Conservation (phyloP, 30 jellyfish, hydroid and myxozoan genomes). For the Mastigias papua region DNA sequence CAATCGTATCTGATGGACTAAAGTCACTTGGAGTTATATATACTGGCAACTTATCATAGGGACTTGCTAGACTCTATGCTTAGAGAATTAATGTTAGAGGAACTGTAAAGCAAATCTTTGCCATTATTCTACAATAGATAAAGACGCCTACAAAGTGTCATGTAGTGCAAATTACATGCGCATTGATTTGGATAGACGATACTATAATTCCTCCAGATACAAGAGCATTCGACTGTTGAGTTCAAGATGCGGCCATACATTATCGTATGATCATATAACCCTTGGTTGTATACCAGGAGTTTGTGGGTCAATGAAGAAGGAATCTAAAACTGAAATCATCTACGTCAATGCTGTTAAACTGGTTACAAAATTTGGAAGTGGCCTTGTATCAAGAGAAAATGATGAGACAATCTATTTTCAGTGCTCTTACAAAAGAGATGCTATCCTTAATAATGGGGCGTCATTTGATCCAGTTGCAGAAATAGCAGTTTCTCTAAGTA, state of each 20-base stretch:
- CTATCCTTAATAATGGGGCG: neutral
- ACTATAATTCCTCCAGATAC: conserved; percentile 6
- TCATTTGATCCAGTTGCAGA: neutral
- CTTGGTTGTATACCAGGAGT: conserved; percentile 4
- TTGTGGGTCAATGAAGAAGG: neutral
- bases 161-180: conserved; percentile 20
- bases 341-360: conserved; percentile 5
- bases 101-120: too few relatives aligned
- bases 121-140: neutral
- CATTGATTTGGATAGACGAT: conserved; percentile 21
- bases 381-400: neutral
- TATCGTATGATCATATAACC: conserved; percentile 10
- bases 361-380: neutral
- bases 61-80: too few relatives aligned
- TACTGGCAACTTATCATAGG: too few relatives aligned
- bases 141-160: conserved; percentile 4
- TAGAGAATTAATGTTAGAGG: too few relatives aligned
- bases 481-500: neutral
- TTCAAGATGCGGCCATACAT: neutral
- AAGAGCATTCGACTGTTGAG: neutral
- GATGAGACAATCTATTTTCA: neutral
- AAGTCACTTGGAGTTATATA: too few relatives aligned
- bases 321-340: neutral
- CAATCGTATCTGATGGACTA: too few relatives aligned
- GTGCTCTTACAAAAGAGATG: neutral